These are phyloP conservation scores for Drosophila meridiana DNA, from an alignment of 2,888 invertebrate species.

Conservation along the genomic window DNA sequence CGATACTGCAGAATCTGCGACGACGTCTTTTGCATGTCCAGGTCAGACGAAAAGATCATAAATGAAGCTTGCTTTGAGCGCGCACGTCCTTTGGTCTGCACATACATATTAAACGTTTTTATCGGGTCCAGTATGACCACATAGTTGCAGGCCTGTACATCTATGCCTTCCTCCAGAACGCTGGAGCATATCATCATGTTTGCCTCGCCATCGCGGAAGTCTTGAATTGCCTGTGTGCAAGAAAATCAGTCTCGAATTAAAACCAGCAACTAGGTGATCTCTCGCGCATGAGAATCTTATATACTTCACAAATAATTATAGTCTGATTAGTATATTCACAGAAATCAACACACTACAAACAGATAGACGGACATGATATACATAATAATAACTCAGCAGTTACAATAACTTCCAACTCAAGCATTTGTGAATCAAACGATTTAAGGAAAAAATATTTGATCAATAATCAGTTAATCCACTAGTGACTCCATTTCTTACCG, in stretches of 20 bases:
- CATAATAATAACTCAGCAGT: neutral
- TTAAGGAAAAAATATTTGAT: neutral
- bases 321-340: neutral
- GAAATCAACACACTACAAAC: neutral
- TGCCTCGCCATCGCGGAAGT: constrained; percentile 87
- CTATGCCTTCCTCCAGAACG: constrained; percentile 96
- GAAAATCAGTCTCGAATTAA: neutral
- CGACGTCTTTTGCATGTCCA: constrained; percentile 74
- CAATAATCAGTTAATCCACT: no score
- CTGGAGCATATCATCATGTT: constrained; percentile 91
- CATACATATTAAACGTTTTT: constrained; percentile 91
- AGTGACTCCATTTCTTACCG: constrained; percentile 52
- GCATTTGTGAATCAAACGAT: neutral
- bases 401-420: neutral
- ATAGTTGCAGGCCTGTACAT: constrained; percentile 92
- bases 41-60: constrained; percentile 86
- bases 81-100: constrained; percentile 96
- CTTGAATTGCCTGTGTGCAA: constrained; percentile 83
- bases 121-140: constrained; percentile 91
- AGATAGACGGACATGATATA: neutral
- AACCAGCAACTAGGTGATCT: neutral
- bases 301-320: neutral
- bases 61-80: constrained; percentile 88
- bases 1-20: constrained; percentile 85
- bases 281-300: neutral